Evolutionary conservation across 2,888 invertebrate genomes (phyloP).

Genomic region (Papilio elwesi): DNA sequence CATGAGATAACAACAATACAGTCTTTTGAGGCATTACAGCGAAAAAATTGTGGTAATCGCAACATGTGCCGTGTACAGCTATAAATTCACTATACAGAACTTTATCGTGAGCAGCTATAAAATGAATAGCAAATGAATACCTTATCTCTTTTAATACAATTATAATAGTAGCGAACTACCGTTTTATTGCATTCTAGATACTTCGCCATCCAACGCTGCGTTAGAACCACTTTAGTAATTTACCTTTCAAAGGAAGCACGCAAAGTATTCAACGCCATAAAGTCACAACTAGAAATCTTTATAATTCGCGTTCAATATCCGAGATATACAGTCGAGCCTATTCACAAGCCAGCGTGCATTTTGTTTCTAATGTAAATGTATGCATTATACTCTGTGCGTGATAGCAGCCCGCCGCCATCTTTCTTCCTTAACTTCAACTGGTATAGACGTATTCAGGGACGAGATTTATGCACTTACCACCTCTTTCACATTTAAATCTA

Average conservation of each 20-base stretch:
- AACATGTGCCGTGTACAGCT: too few species aligned
- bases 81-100: too few species aligned
- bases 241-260: conserved; percentile 27
- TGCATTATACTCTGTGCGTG: conserved; percentile 40
- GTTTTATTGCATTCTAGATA: conserved; percentile 29
- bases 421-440: conserved; percentile 39
- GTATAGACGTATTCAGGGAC: conserved; percentile 24
- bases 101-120: too few species aligned
- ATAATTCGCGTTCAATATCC: conserved; percentile 15
- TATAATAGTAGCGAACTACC: conserved; percentile 8
- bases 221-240: conserved; percentile 36
- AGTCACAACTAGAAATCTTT: conserved; percentile 15
- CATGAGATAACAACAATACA: too few species aligned
- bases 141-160: background rate
- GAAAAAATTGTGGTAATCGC: too few species aligned
- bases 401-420: conserved; percentile 41
- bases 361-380: conserved; percentile 54
- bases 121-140: too few species aligned
- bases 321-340: conserved; percentile 40
- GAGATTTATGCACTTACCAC: conserved; percentile 44
- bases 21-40: too few species aligned
- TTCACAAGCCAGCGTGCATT: conserved; percentile 46
- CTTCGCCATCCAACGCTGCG: conserved; percentile 18
- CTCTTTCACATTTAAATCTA: conserved; percentile 45
- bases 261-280: conserved; percentile 28